Percentiles rank a stretch among this genome's conserved stretches.
phyloP scores from a whole-genome alignment of 2,888 invertebrate species.

The Pyralis farinalis region DNA sequence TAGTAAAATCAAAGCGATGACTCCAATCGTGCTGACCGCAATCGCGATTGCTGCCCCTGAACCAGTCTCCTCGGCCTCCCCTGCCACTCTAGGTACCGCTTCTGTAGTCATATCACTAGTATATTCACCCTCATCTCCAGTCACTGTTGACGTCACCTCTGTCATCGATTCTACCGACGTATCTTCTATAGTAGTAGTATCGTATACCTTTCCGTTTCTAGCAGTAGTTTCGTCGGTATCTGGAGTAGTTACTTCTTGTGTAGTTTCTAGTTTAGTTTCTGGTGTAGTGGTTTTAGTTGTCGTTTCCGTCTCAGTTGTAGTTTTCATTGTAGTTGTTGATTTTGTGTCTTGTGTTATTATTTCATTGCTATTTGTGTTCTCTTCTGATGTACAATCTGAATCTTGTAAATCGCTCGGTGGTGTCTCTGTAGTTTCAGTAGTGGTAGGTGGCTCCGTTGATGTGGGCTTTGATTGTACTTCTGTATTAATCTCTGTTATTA shows the following conservation, averaged over 20 bases:
- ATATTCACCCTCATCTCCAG: constrained; percentile 47
- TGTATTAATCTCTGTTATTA: constrained; percentile 55
- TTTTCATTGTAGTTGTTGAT: constrained; percentile 22
- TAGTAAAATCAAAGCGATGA: constrained; percentile 88
- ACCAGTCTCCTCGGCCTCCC: constrained; percentile 57
- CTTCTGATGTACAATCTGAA: constrained; percentile 41
- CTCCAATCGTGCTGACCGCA: constrained; percentile 90
- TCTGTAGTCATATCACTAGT: constrained; percentile 56
- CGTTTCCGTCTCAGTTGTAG: constrained; percentile 21
- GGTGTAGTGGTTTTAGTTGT: constrained; percentile 23
- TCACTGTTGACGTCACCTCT: constrained; percentile 44
- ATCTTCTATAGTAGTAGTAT: constrained; percentile 34
- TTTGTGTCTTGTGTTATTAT: constrained; percentile 37
- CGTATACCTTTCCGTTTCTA: constrained; percentile 32
- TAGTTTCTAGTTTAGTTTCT: constrained; percentile 15
- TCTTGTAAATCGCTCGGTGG: constrained; percentile 23
- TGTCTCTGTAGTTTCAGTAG: constrained; percentile 24
- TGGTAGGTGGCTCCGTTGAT: constrained; percentile 28
- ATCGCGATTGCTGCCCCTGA: constrained; percentile 90
- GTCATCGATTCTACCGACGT: constrained; percentile 35
- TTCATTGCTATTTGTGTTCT: constrained; percentile 63
- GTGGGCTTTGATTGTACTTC: constrained; percentile 37
- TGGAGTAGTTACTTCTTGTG: constrained; percentile 18
- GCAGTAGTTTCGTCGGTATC: constrained; percentile 29
- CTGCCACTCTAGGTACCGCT: constrained; percentile 43